A percentile compares a stretch with the other conserved stretches of the same genome.
phyloP scores from a whole-genome alignment of 2,113 vertebrate species.

The Varanus komodoensis region DNA sequence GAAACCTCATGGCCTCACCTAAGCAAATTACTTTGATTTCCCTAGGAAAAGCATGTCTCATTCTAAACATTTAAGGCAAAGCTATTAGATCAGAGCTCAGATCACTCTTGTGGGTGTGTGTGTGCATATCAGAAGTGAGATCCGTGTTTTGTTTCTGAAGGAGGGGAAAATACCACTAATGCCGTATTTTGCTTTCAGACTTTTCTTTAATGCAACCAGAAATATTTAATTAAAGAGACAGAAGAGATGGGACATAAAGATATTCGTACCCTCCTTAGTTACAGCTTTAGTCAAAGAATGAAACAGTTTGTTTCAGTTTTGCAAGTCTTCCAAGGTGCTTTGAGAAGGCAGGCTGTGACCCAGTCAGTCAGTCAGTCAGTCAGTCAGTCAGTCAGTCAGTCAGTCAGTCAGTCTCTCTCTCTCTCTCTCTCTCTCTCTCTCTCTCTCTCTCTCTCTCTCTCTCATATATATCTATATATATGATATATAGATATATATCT shows the following conservation, averaged over 20 bases:
- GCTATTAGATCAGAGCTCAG: background rate
- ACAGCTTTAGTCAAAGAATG: background rate
- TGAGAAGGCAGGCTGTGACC: background rate
- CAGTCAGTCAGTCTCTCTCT: no score
- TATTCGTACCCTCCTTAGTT: background rate
- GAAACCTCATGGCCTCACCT: background rate
- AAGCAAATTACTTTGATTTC: constrained; percentile 14
- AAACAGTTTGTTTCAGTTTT: background rate
- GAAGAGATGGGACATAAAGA: background rate
- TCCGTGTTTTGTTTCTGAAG: background rate
- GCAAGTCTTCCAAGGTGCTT: background rate
- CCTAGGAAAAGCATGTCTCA: constrained; percentile 9
- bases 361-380: no score
- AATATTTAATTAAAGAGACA: background rate
- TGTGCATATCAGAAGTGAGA: background rate
- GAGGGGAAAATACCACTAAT: background rate
- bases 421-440: no score
- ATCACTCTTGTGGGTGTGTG: background rate
- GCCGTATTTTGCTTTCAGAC: background rate
- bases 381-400: no score
- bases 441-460: no score
- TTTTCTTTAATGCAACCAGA: constrained; percentile 3
- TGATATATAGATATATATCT: no score
- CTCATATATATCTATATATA: no score
- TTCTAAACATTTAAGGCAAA: constrained; percentile 20